These are phyloP conservation scores for Teleogryllus occipitalis DNA, from an alignment of 1,140 invertebrate species.

Conservation along the genomic window DNA sequence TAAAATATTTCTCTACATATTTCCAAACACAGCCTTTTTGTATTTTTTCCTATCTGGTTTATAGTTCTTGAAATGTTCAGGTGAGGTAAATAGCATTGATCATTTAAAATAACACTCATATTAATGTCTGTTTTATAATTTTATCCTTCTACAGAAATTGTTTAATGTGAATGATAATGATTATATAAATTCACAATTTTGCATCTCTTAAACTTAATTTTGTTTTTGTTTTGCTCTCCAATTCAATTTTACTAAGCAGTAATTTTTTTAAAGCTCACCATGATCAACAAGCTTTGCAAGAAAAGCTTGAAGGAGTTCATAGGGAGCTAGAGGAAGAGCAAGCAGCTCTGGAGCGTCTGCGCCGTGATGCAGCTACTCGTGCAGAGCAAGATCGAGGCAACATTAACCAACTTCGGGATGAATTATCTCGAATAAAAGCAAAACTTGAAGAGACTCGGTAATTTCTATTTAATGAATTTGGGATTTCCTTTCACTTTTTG, in stretches of 20 bases:
- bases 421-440: slow-evolving; percentile 55
- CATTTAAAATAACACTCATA: too few species aligned
- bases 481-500: too few species aligned
- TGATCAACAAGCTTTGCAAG: slow-evolving; percentile 71
- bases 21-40: background rate
- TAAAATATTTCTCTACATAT: background rate
- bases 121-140: too few species aligned
- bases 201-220: too few species aligned
- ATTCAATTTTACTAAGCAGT: too few species aligned
- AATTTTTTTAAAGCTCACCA: slow-evolving; percentile 54
- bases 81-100: too few species aligned
- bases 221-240: too few species aligned
- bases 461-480: slow-evolving; percentile 23
- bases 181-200: too few species aligned
- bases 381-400: slow-evolving; percentile 61
- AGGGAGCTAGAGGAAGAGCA: slow-evolving; percentile 63
- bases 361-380: slow-evolving; percentile 55
- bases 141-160: too few species aligned
- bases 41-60: background rate
- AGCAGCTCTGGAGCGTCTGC: slow-evolving; percentile 54
- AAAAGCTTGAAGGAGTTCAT: slow-evolving; percentile 59
- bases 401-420: slow-evolving; percentile 65
- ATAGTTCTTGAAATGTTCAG: too few species aligned
- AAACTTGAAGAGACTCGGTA: slow-evolving; percentile 61
- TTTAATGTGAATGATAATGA: too few species aligned